Evolutionary conservation across 1,140 invertebrate genomes (phyloP), one percentile per base, ranked within the genome.

Genomic region (Myzus persicae): DNA sequence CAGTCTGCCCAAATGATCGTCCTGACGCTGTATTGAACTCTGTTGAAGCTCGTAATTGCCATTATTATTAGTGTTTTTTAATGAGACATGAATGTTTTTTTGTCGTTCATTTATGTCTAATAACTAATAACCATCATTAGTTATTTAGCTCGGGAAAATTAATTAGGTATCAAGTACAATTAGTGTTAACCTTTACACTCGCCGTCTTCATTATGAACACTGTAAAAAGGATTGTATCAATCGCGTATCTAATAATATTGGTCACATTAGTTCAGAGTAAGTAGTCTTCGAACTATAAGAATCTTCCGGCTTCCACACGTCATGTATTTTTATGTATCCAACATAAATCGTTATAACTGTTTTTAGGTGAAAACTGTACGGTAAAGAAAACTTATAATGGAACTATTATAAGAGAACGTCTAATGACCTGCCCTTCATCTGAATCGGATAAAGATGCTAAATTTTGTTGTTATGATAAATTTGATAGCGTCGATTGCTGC

Each of bases 381-480:
- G 38, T 93, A 6, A 93, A 93, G 40, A 93, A 93, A 51, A 48
- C 84, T 1, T n/a, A 46, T 9, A 44, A 85, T n/a, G 81, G 91
- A 9, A 40, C 82, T 36, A 85, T 93, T 67, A 93, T 8, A 9
- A 46, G 91, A 54, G 8, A 20, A 9, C 46, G 40, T 22, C 26
- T 54, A 11, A 85, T 84, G n/a, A 93, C 91, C 14, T 93, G 91
- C 46, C 91, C 91, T 20, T 84, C 38, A 0, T 24, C 8, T 8
- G 46, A 54, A 11, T 46, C 36, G 2, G 31, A 46, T 22, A 26
- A 40, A 40, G 91, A 93, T 22, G 42, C 91, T 9, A 93, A 84
- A 42, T 93, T 93, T n/a, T 93, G 91, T 54, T 93, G 91, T n/a
- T 93, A 93, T 5, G 91, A 93, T 31, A n/a, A 36, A 14, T 40